A percentile compares a stretch with the other conserved stretches of the same genome.
phyloP scores from a whole-genome alignment of 37 sponge, comb jelly and placozoan species.

The Cliona cf. orientalis region DNA sequence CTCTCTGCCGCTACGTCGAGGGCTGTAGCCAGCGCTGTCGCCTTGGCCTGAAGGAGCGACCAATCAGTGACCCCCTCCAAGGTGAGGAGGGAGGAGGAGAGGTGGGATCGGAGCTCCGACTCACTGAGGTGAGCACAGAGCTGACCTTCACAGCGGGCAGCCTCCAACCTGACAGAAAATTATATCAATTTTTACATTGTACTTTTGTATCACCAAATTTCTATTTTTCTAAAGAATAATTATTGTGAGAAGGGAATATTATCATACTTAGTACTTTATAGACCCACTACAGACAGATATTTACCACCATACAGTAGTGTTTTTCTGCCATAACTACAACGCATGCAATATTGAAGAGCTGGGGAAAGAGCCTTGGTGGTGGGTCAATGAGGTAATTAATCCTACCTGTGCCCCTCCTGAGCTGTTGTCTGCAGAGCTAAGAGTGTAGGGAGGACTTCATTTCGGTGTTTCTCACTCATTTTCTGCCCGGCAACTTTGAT shows the following conservation, averaged over 20 bases:
- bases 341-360: too few relatives aligned
- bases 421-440: constrained; percentile 42
- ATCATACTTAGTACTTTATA: not conserved
- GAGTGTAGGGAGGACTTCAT: constrained; percentile 50
- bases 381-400: not conserved
- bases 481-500: constrained; percentile 26
- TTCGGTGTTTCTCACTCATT: constrained; percentile 49
- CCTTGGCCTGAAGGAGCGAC: constrained; percentile 64
- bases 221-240: too few relatives aligned
- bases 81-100: constrained; percentile 25
- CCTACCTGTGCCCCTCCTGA: constrained; percentile 36
- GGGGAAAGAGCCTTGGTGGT: too few relatives aligned
- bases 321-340: too few relatives aligned
- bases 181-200: not conserved
- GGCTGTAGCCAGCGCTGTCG: constrained; percentile 40
- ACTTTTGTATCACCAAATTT: too few relatives aligned
- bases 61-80: constrained; percentile 45
- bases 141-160: constrained; percentile 43
- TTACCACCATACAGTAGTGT: too few relatives aligned
- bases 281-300: not conserved
- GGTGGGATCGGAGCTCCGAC: constrained; percentile 3
- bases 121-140: constrained; percentile 48
- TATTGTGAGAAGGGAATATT: not conserved
- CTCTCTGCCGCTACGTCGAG: constrained; percentile 24
- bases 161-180: constrained; percentile 20